A percentile compares a stretch with the other conserved stretches of the same genome.
Evolutionary conservation across 2,888 invertebrate genomes (phyloP).

Genomic region (Andricus curvator): DNA sequence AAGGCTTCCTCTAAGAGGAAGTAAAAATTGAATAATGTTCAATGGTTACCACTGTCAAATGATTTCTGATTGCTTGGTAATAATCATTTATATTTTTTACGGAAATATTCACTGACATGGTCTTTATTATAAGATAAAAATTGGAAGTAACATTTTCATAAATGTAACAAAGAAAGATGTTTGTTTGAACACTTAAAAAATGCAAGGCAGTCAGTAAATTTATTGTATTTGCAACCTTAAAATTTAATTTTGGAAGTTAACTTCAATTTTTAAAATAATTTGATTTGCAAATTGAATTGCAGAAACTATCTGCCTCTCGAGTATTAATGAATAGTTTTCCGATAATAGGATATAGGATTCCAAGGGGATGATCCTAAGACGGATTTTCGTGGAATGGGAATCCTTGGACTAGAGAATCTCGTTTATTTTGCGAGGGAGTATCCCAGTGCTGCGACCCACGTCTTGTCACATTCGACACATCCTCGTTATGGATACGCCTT

Average conservation of each 20-base stretch:
- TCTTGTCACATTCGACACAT: slow-evolving; percentile 92
- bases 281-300: neutral
- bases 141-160: too few species aligned
- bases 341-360: slow-evolving; percentile 84
- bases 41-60: too few species aligned
- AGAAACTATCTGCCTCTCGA: too few species aligned
- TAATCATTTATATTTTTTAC: too few species aligned
- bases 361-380: slow-evolving; percentile 99
- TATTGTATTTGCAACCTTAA: neutral
- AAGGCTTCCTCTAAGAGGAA: too few species aligned
- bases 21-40: too few species aligned
- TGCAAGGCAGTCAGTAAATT: neutral
- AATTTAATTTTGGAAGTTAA: neutral
- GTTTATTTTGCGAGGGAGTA: slow-evolving; percentile 92
- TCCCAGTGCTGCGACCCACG: slow-evolving; percentile 88
- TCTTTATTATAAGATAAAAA: too few species aligned
- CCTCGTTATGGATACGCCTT: slow-evolving; percentile 93
- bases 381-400: slow-evolving; percentile 98
- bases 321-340: neutral
- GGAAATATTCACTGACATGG: too few species aligned
- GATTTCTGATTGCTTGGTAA: too few species aligned
- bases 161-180: too few species aligned
- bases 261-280: neutral
- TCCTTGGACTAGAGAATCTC: slow-evolving; percentile 95
- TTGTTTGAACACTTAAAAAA: neutral